Evolutionary conservation across 2,113 vertebrate species (phyloP).

Genomic region (Nothoprocta pentlandii): DNA sequence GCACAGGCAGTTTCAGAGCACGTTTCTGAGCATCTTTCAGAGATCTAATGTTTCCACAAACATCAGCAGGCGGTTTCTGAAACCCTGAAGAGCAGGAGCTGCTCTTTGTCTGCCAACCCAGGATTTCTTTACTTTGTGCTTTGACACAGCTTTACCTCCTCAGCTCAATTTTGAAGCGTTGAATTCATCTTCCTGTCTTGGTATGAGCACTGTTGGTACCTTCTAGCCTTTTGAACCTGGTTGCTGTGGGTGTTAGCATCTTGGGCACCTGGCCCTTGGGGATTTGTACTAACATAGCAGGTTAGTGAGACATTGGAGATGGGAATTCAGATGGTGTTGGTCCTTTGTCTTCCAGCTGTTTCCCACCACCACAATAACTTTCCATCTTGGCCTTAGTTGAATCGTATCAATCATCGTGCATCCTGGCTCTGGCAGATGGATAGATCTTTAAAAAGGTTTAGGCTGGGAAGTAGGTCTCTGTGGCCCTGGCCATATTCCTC

Average conservation of each 20-base stretch:
- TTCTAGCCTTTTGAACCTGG: not conserved
- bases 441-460: not conserved
- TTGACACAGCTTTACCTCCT: not conserved
- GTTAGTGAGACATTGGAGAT: not conserved
- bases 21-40: too few species aligned
- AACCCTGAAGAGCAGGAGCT: not conserved
- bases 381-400: not conserved
- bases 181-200: not conserved
- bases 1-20: not conserved
- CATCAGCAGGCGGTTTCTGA: not conserved
- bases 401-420: not conserved
- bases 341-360: not conserved
- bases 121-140: not conserved
- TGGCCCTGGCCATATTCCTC: too few species aligned
- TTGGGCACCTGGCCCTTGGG: rapidly evolving
- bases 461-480: not conserved
- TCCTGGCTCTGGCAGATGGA: not conserved
- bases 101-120: not conserved
- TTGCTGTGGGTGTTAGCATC: not conserved
- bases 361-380: not conserved
- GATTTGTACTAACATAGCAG: not conserved
- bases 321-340: not conserved
- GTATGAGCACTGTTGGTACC: not conserved
- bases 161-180: not conserved
- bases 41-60: not conserved